Base-by-base conservation (phyloP, 2,797 vertebrate genomes). In the Naso thynnoides region DNA sequence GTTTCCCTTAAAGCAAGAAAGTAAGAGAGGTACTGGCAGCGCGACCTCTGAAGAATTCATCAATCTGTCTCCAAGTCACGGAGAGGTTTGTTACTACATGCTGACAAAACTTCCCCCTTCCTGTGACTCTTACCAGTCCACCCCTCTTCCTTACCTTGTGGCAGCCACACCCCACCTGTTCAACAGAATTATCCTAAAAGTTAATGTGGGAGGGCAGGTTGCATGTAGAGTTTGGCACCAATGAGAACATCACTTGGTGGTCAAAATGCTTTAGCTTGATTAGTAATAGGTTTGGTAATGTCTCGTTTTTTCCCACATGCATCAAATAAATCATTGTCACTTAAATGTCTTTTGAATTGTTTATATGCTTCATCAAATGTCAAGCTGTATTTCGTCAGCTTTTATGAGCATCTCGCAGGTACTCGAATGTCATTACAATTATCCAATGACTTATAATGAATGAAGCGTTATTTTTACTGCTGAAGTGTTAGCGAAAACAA, bases 61-160 rank as follows among this genome's bases (percentile, higher is more conserved):
- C 4, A 18, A 1, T 39, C 19, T n/a, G 36, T 3, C 48, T 62
- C 56, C 31, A 57, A 31, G 29, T 14, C 3, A 11, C 0, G 3
- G 36, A 26, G 6, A 55, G 29, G 1, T 33, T 16, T 57, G 47
- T 59, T 41, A 1, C 21, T 33, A 14, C 66, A n/a, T 23, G 29
- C 9, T 1, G 14, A 29, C 4, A 10, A 41, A 33, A 57, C 24
- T 0, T 5, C 16, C 0, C 3, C 19, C 10, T 0, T 13, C 0
- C 1, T 18, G 4, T 11, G 1, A 11, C 6, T 59, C 29, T n/a
- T 1, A 27, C 7, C 9, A 9, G 18, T 1, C 15, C 0, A 6
- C 11, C 10, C 6, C 10, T 19, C 8, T 29, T 5, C 8, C 10
- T 19, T 2, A 6, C 2, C 2, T 10, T 24, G 13, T 49, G 5